phyloP scores from a whole-genome alignment of 30 jellyfish, hydroid and myxozoan genomes.

The Cassiopea xamachana region DNA sequence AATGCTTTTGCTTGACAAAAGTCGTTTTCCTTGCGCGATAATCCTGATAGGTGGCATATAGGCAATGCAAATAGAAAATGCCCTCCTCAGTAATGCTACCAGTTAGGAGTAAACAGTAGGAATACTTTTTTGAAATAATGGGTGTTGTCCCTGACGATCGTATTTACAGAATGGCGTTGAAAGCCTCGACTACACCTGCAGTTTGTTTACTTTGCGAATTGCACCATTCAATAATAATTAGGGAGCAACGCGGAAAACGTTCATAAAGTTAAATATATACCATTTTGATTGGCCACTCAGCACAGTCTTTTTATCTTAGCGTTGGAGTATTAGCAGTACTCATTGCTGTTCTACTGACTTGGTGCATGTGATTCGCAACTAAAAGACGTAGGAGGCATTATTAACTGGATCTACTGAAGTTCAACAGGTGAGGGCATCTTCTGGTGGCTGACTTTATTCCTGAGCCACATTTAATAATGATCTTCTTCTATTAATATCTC shows the following conservation, averaged over 20 bases:
- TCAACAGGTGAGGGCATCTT: no score
- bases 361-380: no score
- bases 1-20: background rate
- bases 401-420: no score
- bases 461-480: no score
- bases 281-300: background rate
- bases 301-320: background rate
- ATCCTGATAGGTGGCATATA: background rate
- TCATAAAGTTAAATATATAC: background rate
- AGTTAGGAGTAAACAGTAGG: background rate
- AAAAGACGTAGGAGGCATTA: no score
- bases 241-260: background rate
- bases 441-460: no score
- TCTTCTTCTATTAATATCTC: no score
- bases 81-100: background rate
- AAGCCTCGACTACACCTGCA: slow-evolving; percentile 12
- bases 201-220: background rate
- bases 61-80: background rate
- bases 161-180: background rate
- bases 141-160: background rate
- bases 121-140: slow-evolving; percentile 1
- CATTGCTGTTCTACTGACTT: no score
- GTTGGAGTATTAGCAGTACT: background rate
- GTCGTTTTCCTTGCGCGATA: background rate
- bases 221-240: background rate